Evolutionary conservation across 2,888 invertebrate species (phyloP), one percentile per base, ranked within the genome.

Genomic region (Nipponacmea schrenckii): DNA sequence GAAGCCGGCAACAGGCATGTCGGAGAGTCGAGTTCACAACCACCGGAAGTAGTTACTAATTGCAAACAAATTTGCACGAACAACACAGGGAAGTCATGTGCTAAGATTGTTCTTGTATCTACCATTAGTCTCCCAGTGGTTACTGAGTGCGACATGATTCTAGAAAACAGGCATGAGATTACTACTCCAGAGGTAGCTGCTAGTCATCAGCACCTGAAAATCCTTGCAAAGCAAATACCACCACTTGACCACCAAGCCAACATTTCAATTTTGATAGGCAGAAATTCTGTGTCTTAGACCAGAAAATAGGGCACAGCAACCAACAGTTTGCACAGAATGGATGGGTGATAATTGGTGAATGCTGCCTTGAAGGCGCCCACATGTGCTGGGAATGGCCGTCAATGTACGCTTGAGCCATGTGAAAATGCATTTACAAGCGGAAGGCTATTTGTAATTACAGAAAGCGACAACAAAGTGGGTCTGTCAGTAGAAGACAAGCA

Each of bases 401-500:
- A n/a, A 10, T 15, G 20, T 14, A 12, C 24, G 62, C n/a, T 62
- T n/a, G 24, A 10, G n/a, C 62, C 62, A 62, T 62, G 62, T 26
- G 20, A 12, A 12, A 20, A 62, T 26, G 62, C n/a, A n/a, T 20
- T 62, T 26, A 62, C 48, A 20, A 27, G 67, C 2, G 7, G 39
- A 14, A 44, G 12, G 62, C 64, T 73, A 3, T 74, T 70, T 66
- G 45, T 62, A 26, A 64, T 14, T 26, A 75, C 70, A 15, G 31
- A 1, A 27, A n/a, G 67, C 15, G 77, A 77, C 56, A 66, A 77
- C 12, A 68, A 66, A 26, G 45, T 62, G 1, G 62, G 65, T 14
- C 20, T 56, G n/a, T 77, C 77, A n/a, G n/a, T 70, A 7, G 77
- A 77, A 46, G 76, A 76, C 45, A 64, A 64, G n/a, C n/a, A 69